Base-by-base conservation (phyloP, 2,113 vertebrate species). In the Cryptotis parvus region DNA sequence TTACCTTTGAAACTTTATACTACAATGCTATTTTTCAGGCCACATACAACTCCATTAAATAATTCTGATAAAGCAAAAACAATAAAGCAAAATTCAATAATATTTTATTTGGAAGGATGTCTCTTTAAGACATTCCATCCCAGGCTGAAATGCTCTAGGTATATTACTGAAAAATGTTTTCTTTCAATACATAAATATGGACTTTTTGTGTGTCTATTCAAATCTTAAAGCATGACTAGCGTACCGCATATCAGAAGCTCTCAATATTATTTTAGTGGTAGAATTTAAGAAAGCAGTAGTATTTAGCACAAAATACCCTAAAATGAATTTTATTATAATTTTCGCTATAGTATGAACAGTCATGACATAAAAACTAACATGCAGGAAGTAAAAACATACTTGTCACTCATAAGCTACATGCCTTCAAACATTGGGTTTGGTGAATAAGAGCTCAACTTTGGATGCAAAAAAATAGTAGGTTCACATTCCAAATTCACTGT, bases 1-100 rank as follows among this genome's bases (percentile, higher is more conserved):
- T 68, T 58, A 26, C 27, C 24, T 75, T 35, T 92, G n/a, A 88
- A 93, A 88, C 75, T 79, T 87, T 63, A 9, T 52, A 45, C 77
- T 65, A 76, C 72, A 70, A 39, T 3, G 5, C 43, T 79, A 16
- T 65, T 15, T 76, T 83, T 18, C 9, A 80, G 3, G 41, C 39
- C 49, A 27, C 33, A 37, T 26, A 37, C n/a, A 66, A 79, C 11
- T 43, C 29, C 29, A 39, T 52, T 18, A 55, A 84, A 37, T 55
- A 61, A 92, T 24, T 72, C 0, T 41, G 49, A 78, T 75, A 37
- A 0, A 66, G 4, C 9, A 55, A 61, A 45, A 33, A 79, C 6
- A 79, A 82, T 37, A 75, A 76, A 78, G 37, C 16, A 80, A 15
- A 70, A 43, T 29, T 61, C 3, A 77, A 35, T 88, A 70, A 69